Percentiles rank a stretch among this genome's conserved stretches.
Conservation (phyloP, 2,113 vertebrate genomes). For the Mystacornis crossleyi region DNA sequence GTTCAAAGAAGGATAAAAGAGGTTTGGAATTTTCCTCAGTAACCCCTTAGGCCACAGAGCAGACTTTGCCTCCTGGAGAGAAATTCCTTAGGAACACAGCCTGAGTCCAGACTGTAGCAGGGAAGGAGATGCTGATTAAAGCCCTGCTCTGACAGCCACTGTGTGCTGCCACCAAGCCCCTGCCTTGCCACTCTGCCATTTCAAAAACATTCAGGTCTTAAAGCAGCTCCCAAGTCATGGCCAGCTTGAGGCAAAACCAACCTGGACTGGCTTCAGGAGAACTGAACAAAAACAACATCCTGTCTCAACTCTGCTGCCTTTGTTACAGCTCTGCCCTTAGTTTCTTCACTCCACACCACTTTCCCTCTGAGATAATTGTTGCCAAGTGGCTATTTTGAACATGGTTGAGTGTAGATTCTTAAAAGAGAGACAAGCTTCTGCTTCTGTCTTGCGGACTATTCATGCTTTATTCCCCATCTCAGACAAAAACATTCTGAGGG, state of each 20-base stretch:
- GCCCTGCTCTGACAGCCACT: background rate
- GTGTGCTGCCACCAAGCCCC: background rate
- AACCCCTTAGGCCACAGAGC: background rate
- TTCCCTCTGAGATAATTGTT: slow-evolving; percentile 8
- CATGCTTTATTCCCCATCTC: slow-evolving; percentile 4
- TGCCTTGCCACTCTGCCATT: background rate
- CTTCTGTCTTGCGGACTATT: background rate
- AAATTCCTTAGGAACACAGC: background rate
- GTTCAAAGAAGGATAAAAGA: background rate
- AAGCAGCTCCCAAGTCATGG: background rate
- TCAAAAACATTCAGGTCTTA: background rate
- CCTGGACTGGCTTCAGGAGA: background rate
- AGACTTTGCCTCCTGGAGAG: background rate
- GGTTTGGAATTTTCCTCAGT: background rate
- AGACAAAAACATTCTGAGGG: background rate
- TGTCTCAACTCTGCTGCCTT: background rate
- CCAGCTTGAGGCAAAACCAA: background rate
- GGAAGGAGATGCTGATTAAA: background rate
- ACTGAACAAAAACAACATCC: background rate
- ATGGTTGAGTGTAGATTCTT: background rate
- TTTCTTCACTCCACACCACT: background rate
- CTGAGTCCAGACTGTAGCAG: rapidly evolving
- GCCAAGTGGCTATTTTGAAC: slow-evolving; percentile 31
- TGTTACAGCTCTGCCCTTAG: background rate
- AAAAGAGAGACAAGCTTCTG: background rate